These are phyloP conservation scores for Varanus komodoensis DNA, from an alignment of 2,113 vertebrate genomes.

Conservation along the genomic window DNA sequence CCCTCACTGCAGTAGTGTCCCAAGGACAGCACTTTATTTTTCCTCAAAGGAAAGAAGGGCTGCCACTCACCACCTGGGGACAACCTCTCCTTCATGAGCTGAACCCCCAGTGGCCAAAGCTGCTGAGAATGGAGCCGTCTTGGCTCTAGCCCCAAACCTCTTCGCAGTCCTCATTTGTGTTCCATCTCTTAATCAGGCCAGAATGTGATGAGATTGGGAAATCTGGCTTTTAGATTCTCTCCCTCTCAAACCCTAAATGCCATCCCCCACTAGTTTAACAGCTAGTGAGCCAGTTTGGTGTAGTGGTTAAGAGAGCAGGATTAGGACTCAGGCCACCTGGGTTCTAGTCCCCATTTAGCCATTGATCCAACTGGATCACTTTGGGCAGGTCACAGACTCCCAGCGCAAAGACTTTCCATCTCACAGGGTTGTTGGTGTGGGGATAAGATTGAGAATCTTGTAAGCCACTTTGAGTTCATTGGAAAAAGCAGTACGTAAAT, in stretches of 20 bases:
- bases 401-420: too few species aligned
- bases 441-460: too few species aligned
- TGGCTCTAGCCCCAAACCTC: too few species aligned
- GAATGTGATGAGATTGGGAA: not conserved
- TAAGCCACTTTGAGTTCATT: too few species aligned
- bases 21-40: not conserved
- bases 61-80: not conserved
- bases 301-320: too few species aligned
- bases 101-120: not conserved
- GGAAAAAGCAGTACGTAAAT: too few species aligned
- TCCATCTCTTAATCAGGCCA: not conserved
- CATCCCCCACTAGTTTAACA: not conserved
- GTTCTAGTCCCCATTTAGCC: too few species aligned
- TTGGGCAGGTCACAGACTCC: too few species aligned
- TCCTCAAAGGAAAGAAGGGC: not conserved
- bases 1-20: not conserved
- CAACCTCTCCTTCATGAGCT: not conserved
- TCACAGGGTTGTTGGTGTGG: too few species aligned
- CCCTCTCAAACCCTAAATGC: not conserved
- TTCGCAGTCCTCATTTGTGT: not conserved
- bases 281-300: not conserved
- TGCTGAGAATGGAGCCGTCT: not conserved
- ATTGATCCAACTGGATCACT: too few species aligned
- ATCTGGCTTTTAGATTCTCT: not conserved
- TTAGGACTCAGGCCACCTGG: too few species aligned